Evolutionary conservation across 2,113 vertebrate genomes (phyloP), one percentile per base, ranked within the genome.

Genomic region (Vidua macroura): DNA sequence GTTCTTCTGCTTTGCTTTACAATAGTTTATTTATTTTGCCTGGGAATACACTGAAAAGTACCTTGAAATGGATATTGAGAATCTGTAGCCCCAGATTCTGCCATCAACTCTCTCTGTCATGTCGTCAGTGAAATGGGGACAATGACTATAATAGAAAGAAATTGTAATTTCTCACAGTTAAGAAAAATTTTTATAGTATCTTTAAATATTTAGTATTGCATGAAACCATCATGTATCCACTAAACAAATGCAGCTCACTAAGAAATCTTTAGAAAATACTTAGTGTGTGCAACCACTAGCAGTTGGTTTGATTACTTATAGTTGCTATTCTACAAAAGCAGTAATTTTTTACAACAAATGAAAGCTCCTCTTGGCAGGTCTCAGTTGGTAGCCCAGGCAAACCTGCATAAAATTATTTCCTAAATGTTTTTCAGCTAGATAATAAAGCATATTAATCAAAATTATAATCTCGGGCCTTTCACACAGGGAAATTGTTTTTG

Each of bases 261-360:
- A 49, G 18, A 51, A 75, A 44, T 28, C 13, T 72, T 70, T 55
- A 23, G 72, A 74, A 88, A 64, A 23, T 15, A 12, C 17, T 8
- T 18, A 8, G 14, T 66, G 24, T 0, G 0, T 53, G 13, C 52
- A 74, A 72, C 6, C 7, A n/a, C 18, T 25, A 41, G 11, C 30
- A 70, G 20, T 12, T 52, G 68, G 17, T 89, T 79, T 73, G 28
- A 62, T 43, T 60, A 33, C 1, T 79, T 80, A 28, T 1, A 55
- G 18, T 24, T 70, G 23, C 13, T 63, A 14, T 43, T 51, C n/a
- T 28, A 53, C 20, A 63, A 74, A 83, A 90, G 24, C 3, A 68
- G 5, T 24, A 35, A n/a, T 20, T 87, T 48, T 51, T 6, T 72
- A 35, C 7, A 31, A 75, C 3, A 78, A 76, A 59, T 59, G 2